These are phyloP conservation scores for Fregetta grallaria DNA, from an alignment of 2,113 vertebrate species.

Conservation along the genomic window DNA sequence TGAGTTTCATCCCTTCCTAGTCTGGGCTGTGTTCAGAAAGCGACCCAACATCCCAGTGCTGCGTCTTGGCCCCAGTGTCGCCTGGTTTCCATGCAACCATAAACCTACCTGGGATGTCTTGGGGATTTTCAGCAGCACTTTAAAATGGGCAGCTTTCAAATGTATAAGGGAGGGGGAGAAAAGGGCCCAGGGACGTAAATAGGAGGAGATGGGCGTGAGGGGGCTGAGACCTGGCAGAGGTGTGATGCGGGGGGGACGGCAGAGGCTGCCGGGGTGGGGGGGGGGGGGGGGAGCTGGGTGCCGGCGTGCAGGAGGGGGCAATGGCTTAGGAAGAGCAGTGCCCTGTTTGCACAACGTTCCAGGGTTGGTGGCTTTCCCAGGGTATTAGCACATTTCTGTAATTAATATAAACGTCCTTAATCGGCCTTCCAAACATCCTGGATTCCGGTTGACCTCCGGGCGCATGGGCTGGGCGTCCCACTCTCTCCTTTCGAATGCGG, in stretches of 20 bases:
- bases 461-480: not conserved
- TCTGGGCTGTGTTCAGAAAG: not conserved
- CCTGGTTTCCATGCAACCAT: not conserved
- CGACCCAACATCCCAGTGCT: not conserved
- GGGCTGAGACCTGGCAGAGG: not conserved
- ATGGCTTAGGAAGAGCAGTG: not conserved
- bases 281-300: not conserved
- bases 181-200: not conserved
- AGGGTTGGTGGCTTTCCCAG: not conserved
- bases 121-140: not conserved
- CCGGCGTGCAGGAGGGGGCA: not conserved
- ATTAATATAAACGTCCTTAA: not conserved
- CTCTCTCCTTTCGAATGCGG: not conserved
- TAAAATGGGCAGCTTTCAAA: not conserved
- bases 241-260: not conserved
- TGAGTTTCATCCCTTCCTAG: not conserved
- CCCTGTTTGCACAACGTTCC: not conserved
- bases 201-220: not conserved
- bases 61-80: not conserved
- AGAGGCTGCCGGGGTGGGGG: not conserved
- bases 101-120: not conserved
- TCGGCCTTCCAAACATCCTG: not conserved
- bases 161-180: not conserved
- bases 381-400: not conserved
- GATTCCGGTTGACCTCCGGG: not conserved